Evolutionary conservation across 2,797 vertebrate species (phyloP), one percentile per base, ranked within the genome.

Genomic region (Leptodactylus fallax): DNA sequence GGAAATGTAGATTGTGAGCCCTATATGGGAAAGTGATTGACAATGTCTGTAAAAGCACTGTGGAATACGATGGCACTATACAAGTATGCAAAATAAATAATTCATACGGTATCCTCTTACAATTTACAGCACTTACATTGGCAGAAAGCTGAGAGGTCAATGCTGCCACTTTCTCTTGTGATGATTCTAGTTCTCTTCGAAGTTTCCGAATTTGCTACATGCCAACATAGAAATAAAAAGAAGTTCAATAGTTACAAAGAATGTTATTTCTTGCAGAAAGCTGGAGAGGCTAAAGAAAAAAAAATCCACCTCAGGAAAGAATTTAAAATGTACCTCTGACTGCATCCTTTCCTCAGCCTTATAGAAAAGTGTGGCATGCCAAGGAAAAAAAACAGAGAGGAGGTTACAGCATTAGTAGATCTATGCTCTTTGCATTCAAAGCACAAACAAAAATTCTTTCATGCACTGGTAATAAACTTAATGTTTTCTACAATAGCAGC

Each of bases 321-420:
- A 78, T 17, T 51, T 14, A 12, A 25, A 83, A 72, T 72, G 91
- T 97, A 99, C 98, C 98, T 99, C 98, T 47, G 98, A 98, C 92
- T 99, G 98, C 94, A 99, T 97, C 96, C 97, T 97, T 92, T 99
- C 98, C 96, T 99, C 98, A 94, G 96, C 98, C 98, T 99, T 95
- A 92, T 90, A 92, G 92, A 89, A 94, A 93, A 91, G 94, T 78
- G 90, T 91, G 91, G 92, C 91, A 94, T 91, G 88, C 91, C 76
- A 91, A 78, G 91, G 71, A 91, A 93, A 90, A 93, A 85, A 93
- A 85, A 95, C 90, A 94, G 89, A 86, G 60, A 90, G 53, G 56
- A 79, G 16, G 92, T 88, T 88, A 91, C 92, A 65, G 86, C n/a
- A 69, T 49, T 67, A 65, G 79, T 36, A 86, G 74, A 58, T 21